Evolutionary conservation across 1,140 invertebrate species (phyloP).

Genomic region (Sycophaga agraensis): DNA sequence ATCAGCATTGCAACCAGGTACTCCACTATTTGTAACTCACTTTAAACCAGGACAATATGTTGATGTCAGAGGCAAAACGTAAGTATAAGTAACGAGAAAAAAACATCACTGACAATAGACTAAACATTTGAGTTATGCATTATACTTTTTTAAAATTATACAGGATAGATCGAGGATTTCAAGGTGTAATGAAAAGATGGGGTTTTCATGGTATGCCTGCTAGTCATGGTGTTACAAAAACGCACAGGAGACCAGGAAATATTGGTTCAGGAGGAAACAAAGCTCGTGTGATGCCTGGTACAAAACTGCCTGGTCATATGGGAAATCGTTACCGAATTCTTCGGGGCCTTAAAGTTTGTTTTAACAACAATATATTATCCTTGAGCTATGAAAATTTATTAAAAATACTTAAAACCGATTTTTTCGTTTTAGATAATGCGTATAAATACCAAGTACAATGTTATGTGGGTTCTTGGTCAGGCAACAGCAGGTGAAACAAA

Average conservation of each 20-base stretch:
- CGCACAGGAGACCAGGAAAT: conserved; percentile 87
- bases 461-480: conserved; percentile 84
- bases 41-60: conserved; percentile 89
- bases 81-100: conserved; percentile 52
- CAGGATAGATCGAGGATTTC: conserved; percentile 92
- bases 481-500: conserved; percentile 80
- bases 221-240: conserved; percentile 92
- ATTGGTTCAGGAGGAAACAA: conserved; percentile 85
- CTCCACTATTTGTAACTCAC: conserved; percentile 84
- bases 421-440: conserved; percentile 70
- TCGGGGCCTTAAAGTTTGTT: conserved; percentile 69
- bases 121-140: background rate
- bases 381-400: background rate
- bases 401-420: background rate
- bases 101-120: conserved; percentile 3
- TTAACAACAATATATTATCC: background rate
- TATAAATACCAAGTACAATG: conserved; percentile 92
- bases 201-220: conserved; percentile 93
- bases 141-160: conserved; percentile 27
- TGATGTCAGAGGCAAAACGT: conserved; percentile 92
- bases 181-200: conserved; percentile 96
- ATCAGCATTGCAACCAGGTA: conserved; percentile 85
- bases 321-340: conserved; percentile 76
- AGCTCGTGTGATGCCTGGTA: conserved; percentile 88
- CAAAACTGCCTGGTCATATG: conserved; percentile 97